A percentile compares a stretch with the other conserved stretches of the same genome.
Evolutionary conservation across 2,888 invertebrate species (phyloP).

Genomic region (Ochropleura leucogaster): DNA sequence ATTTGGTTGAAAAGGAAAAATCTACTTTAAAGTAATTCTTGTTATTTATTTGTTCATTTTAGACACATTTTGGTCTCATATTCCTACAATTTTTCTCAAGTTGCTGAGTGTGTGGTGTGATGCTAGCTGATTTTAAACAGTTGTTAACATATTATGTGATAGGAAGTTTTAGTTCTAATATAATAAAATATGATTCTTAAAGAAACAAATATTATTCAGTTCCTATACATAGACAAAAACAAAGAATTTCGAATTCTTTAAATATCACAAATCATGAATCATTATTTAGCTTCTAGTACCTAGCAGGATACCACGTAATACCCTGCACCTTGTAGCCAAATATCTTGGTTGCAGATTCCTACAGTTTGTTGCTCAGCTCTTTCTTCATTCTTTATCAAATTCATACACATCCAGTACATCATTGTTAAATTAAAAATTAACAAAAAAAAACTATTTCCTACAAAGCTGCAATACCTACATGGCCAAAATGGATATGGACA

Average conservation of each 20-base stretch:
- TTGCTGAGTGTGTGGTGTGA: not conserved
- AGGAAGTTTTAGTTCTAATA: not conserved
- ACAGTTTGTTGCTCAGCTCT: not conserved
- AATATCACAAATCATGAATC: not conserved
- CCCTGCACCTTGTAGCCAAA: not conserved
- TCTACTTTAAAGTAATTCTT: not conserved
- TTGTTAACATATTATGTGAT: not conserved
- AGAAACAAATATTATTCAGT: slow-evolving; percentile 2
- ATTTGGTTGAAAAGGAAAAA: not conserved
- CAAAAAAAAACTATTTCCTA: too few relatives aligned
- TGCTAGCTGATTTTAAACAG: not conserved
- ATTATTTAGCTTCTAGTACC: not conserved
- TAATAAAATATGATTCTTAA: not conserved
- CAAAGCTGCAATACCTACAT: too few relatives aligned
- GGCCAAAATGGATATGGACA: too few relatives aligned
- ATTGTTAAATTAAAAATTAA: too few relatives aligned
- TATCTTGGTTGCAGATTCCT: not conserved
- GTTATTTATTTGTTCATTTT: not conserved
- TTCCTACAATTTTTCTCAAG: not conserved
- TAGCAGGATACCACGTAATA: not conserved
- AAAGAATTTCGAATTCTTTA: not conserved
- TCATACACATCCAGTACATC: not conserved
- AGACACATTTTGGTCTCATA: not conserved
- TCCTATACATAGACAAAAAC: not conserved
- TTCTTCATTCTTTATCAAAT: not conserved